Percentiles rank a stretch among this genome's conserved stretches.
Evolutionary conservation across 1,140 invertebrate species (phyloP).

Genomic region (Trachymyrmex cornetzi): DNA sequence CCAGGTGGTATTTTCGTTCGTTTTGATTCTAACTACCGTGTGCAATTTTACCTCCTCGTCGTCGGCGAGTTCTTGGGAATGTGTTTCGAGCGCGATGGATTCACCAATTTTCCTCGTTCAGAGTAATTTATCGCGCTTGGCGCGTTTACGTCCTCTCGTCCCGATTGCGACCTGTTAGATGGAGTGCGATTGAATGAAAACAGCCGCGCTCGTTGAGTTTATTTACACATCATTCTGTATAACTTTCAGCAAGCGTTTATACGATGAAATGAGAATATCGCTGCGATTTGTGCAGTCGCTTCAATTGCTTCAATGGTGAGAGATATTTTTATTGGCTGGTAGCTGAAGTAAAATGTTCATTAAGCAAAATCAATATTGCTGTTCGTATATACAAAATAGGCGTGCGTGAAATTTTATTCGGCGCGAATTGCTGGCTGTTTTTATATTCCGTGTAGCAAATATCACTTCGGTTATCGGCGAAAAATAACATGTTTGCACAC

Average conservation of each 20-base stretch:
- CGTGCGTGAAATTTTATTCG: constrained; percentile 53
- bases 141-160: background rate
- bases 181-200: constrained; percentile 57
- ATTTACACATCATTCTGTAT: constrained; percentile 56
- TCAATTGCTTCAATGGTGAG: constrained; percentile 41
- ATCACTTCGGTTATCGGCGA: background rate
- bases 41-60: background rate
- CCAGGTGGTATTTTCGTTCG: constrained; percentile 48
- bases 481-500: constrained; percentile 8
- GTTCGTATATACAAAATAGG: constrained; percentile 16
- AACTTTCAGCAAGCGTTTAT: constrained; percentile 51
- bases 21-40: constrained; percentile 34
- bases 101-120: constrained; percentile 32
- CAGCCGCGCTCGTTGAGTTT: constrained; percentile 35
- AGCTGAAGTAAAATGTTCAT: constrained; percentile 55
- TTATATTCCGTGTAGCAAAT: constrained; percentile 13
- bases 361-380: constrained; percentile 59
- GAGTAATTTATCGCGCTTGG: constrained; percentile 34
- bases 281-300: constrained; percentile 28
- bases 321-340: constrained; percentile 50
- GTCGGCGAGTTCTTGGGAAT: background rate
- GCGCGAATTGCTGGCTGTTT: background rate
- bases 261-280: constrained; percentile 55
- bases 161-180: constrained; percentile 22
- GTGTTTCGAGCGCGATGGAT: background rate